These are phyloP conservation scores for Tenualosa thibaudeaui DNA, from an alignment of 2,797 vertebrate genomes.

Conservation along the genomic window DNA sequence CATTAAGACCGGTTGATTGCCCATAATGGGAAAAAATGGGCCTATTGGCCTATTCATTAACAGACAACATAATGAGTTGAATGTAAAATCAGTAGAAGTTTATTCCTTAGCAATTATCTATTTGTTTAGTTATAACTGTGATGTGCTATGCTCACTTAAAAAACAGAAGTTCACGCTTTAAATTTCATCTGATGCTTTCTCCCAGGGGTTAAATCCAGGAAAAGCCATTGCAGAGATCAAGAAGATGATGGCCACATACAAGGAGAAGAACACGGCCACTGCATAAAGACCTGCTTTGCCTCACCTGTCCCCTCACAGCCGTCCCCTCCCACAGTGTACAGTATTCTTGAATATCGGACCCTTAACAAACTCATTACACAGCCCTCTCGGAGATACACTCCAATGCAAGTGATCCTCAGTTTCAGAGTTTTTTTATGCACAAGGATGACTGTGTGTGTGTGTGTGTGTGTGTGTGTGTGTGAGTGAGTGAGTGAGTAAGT, in stretches of 20 bases:
- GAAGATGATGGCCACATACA: conserved; percentile 95
- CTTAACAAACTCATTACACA: background rate
- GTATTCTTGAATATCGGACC: background rate
- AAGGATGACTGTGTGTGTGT: background rate
- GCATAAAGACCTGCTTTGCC: background rate
- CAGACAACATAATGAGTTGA: background rate
- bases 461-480: too few relatives aligned
- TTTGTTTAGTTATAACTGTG: background rate
- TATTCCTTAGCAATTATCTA: background rate
- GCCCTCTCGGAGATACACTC: background rate
- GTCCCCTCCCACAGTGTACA: background rate
- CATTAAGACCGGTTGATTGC: background rate
- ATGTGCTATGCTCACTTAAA: background rate
- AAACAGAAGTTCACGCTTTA: background rate
- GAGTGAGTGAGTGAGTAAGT: too few relatives aligned
- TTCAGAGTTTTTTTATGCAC: background rate
- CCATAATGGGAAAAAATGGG: background rate
- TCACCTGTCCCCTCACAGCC: background rate
- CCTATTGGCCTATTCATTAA: too few relatives aligned
- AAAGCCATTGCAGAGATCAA: conserved; percentile 95
- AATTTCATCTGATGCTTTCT: background rate
- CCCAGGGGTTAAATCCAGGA: conserved; percentile 89
- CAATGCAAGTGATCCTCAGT: background rate
- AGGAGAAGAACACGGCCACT: conserved; percentile 67
- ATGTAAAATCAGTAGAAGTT: background rate